Evolutionary conservation across 2,113 vertebrate genomes (phyloP), one percentile per base, ranked within the genome.

Genomic region (Argyrosomus japonicus): DNA sequence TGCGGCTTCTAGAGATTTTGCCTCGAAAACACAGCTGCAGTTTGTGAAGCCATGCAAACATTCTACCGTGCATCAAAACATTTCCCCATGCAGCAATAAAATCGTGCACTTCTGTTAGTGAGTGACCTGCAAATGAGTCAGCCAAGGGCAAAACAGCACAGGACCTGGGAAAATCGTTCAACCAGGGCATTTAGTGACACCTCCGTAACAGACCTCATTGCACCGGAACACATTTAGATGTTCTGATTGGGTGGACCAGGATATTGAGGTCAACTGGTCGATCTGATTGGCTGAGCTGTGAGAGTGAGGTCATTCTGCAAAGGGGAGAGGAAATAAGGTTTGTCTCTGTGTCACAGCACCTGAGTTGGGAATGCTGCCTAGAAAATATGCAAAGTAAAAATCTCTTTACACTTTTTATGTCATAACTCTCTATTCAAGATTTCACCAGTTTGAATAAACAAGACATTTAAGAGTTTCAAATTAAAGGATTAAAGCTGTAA

Each of bases 241-340:
- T 94, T 94, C 89, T 94, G 91, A 93, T 94, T 68, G 92, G 93
- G 23, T 89, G 87, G 90, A 89, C 80, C 86, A 47, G 93, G 93
- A 94, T 91, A 94, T 94, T 93, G 93, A 88, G 93, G 93, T 93
- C 89, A 91, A 65, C 68, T 36, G 87, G 89, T 89, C 75, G 78
- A 92, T 90, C 75, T 90, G 88, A 93, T 92, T 89, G 87, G 86
- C 81, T 83, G 89, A 87, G 80, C 90, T 58, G 2, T 69, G 88
- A 85, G 78, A 73, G 82, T 84, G 79, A 68, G 83, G 86, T 90
- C 89, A 81, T 79, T 45, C 78, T 84, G 93, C 78, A 88, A 91
- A 92, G 85, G 89, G 86, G 93, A 93, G 92, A 94, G 93, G 87
- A 93, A 93, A 92, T 88, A 61, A 73, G 81, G 91, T 96, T 96